Evolutionary conservation across 2,888 invertebrate genomes (phyloP).

Genomic region (Lysandra bellargus): DNA sequence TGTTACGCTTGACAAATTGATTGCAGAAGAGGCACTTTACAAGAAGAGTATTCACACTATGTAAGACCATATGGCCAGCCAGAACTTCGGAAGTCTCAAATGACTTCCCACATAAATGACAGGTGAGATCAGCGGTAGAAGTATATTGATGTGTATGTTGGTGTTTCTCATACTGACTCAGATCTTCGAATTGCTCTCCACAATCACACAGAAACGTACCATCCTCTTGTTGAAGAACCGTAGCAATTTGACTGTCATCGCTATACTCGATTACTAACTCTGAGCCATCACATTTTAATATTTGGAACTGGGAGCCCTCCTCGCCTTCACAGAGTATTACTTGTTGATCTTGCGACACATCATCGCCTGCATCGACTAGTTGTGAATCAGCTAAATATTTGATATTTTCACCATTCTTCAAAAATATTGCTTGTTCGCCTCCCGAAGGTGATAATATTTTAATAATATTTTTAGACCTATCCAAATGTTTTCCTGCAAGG

Average conservation of each 20-base stretch:
- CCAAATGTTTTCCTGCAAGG: constrained; percentile 43
- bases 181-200: constrained; percentile 67
- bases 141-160: constrained; percentile 56
- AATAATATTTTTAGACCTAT: constrained; percentile 55
- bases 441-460: constrained; percentile 64
- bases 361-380: constrained; percentile 54
- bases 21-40: constrained; percentile 71
- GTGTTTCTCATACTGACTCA: constrained; percentile 68
- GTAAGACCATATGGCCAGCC: constrained; percentile 70
- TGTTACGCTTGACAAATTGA: constrained; percentile 62
- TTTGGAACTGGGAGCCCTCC: constrained; percentile 67
- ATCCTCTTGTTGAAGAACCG: constrained; percentile 68
- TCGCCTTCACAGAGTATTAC: constrained; percentile 73
- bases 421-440: constrained; percentile 60
- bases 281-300: constrained; percentile 69
- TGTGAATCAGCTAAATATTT: constrained; percentile 63
- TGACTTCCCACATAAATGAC: constrained; percentile 71
- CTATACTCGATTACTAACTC: constrained; percentile 74
- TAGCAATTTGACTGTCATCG: constrained; percentile 67
- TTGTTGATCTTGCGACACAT: constrained; percentile 59
- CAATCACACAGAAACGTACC: constrained; percentile 71
- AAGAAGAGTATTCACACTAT: constrained; percentile 57
- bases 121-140: constrained; percentile 61
- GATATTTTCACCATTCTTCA: constrained; percentile 59
- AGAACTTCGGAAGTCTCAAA: constrained; percentile 72